These are phyloP conservation scores for Sycophila sp. DNA, from an alignment of 1,140 invertebrate species.

Conservation along the genomic window DNA sequence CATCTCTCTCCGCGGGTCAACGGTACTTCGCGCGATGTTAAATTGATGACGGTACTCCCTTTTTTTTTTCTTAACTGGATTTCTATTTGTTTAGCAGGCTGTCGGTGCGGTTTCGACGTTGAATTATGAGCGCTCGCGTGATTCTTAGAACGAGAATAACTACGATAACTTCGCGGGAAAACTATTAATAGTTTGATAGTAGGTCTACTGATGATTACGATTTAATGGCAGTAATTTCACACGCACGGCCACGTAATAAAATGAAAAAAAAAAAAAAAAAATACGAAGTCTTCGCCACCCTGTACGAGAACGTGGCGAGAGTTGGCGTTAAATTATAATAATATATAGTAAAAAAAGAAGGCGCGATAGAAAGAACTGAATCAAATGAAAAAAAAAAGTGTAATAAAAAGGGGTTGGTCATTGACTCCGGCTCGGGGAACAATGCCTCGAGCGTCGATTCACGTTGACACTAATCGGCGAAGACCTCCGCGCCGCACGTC, in stretches of 20 bases:
- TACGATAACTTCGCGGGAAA: not conserved
- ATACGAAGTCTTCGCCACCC: too few relatives aligned
- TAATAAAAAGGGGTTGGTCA: constrained; percentile 28
- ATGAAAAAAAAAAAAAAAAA: too few relatives aligned
- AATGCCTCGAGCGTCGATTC: constrained; percentile 17
- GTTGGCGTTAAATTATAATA: too few relatives aligned
- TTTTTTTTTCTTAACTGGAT: too few relatives aligned
- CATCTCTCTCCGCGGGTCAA: too few relatives aligned
- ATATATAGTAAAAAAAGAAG: not conserved
- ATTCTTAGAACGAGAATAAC: not conserved
- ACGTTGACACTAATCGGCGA: constrained; percentile 29
- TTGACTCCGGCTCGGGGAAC: not conserved
- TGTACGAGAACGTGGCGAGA: too few relatives aligned
- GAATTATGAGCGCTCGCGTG: not conserved
- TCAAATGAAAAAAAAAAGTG: not conserved
- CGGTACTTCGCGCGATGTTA: not conserved
- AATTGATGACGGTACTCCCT: too few relatives aligned
- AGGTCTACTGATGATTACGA: too few relatives aligned
- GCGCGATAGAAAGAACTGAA: not conserved
- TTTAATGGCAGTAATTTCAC: too few relatives aligned
- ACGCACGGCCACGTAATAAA: too few relatives aligned
- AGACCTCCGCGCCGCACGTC: constrained; percentile 3
- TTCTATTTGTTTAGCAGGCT: not conserved
- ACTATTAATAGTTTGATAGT: constrained; percentile 11
- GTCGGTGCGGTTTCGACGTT: not conserved